Evolutionary conservation across 2,797 vertebrate genomes (phyloP), one percentile per base, ranked within the genome.

Genomic region (Syngnathus rostellatus): DNA sequence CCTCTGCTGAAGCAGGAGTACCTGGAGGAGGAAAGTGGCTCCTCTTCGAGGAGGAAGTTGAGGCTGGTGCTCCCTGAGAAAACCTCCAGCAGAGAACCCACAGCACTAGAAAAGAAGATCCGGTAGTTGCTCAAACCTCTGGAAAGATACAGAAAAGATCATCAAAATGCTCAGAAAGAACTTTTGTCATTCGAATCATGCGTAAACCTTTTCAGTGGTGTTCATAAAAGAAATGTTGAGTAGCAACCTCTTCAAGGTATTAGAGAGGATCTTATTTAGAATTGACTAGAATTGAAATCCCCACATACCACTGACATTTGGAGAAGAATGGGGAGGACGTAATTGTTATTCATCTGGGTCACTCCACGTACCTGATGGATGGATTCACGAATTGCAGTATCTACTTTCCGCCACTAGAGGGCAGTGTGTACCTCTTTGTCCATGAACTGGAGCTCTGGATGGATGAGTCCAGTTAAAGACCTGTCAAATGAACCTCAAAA

Each of bases 61-160:
- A 85, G 78, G 55, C 78, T 93, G 55, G 83, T 89, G 63, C 72
- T 90, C 64, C 86, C 90, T 51, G 91, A 93, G 76, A 89, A 92
- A 77, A 67, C 74, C 7, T 84, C 87, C 17, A 79, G 60, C 54
- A 80, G 81, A 67, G 86, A 79, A 7, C 73, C 80, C 43, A 84
- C 84, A 0, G 78, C 86, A 45, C 83, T 89, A 3, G 85, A 92
- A 73, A 91, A 75, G 74, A 93, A 93, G 75, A 89, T 89, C 72
- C 87, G 89, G 69, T 90, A 88, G 69, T 46, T 48, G 14, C 43
- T 6, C 38, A 25, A 16, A 41, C n/a, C 40, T 25, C 5, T 0
- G 7, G 14, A 5, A 14, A 16, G 17, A 48, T 48, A 5, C 16
- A 48, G 11, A 48, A 19, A 16, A 48, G 16, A 6, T 8, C 41